Evolutionary conservation across 2,113 vertebrate species (phyloP), one percentile per base, ranked within the genome.

Genomic region (Triplophysa tibetana): DNA sequence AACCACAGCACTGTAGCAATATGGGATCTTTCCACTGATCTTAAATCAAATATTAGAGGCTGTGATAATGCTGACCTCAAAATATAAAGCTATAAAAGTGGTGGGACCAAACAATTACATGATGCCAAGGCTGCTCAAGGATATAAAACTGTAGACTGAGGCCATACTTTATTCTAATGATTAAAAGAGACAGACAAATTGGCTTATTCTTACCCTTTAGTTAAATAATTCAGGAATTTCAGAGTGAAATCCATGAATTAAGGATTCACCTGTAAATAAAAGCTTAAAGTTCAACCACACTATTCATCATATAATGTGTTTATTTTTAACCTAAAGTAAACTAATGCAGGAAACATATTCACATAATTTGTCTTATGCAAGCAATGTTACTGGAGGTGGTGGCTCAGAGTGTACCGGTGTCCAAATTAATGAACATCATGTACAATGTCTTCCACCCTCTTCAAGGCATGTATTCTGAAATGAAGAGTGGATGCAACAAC

Each of bases 351-450:
- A 26, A 38, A 38, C 14, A 16, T 45, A 11, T 76, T 76, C 43
- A 50, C 50, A 41, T 52, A 24, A 50, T 62, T 29, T 76, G 74
- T 64, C 45, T 54, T 65, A 64, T 77, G 74, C 74, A 77, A 54
- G 65, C 74, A 54, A 16, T 65, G 33, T 54, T 89, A 65, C 91
- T 74, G 50, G 24, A 62, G 29, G 75, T 56, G 52, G 17, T 72
- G 58, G 63, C 81, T 50, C 67, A 29, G 26, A 56, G 61, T 11
- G 41, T 21, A 70, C 78, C 43, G 26, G 50, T 74, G 66, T 63
- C 76, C 9, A 24, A 64, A 33, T 63, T 65, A 58, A 69, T 70
- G 45, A 50, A 41, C 43, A 3, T 82, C 56, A 70, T 65, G 80
- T 48, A 43, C 66, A 64, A 56, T 63, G 60, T 70, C 80, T 65